These are phyloP conservation scores for Helarctos malayanus DNA, from an alignment of 2,797 vertebrate genomes.

Conservation along the genomic window DNA sequence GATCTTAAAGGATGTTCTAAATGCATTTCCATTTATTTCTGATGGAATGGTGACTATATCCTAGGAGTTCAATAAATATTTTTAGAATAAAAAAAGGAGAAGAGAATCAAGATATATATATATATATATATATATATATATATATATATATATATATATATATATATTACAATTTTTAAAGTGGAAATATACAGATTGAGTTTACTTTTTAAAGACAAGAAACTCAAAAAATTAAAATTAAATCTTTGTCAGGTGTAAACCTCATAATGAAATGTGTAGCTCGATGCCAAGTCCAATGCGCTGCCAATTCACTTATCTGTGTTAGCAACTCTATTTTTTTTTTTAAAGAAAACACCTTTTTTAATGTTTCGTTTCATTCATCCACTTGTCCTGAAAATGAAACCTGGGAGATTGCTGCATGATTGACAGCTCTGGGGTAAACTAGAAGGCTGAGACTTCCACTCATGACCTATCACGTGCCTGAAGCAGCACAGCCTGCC, in stretches of 20 bases:
- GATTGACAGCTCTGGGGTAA: constrained; percentile 15
- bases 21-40: constrained; percentile 36
- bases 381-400: constrained; percentile 59
- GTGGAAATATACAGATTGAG: constrained; percentile 36
- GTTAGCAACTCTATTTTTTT: constrained; percentile 63
- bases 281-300: constrained; percentile 48
- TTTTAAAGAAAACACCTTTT: constrained; percentile 27
- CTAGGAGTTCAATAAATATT: constrained; percentile 45
- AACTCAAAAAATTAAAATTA: constrained; percentile 64
- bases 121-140: background rate
- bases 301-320: constrained; percentile 71
- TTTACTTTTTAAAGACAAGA: constrained; percentile 65
- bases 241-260: constrained; percentile 77
- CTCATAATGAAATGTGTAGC: constrained; percentile 61
- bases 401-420: constrained; percentile 20
- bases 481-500: constrained; percentile 1
- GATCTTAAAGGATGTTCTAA: constrained; percentile 4
- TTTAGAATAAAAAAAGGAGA: constrained; percentile 43
- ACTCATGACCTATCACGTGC: background rate
- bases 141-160: no score
- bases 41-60: constrained; percentile 2
- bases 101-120: background rate
- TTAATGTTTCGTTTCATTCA: constrained; percentile 59
- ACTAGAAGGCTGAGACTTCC: background rate
- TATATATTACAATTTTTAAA: constrained; percentile 18